Base-by-base conservation (phyloP, 2,888 invertebrate genomes). In the Andrena bucephala region DNA sequence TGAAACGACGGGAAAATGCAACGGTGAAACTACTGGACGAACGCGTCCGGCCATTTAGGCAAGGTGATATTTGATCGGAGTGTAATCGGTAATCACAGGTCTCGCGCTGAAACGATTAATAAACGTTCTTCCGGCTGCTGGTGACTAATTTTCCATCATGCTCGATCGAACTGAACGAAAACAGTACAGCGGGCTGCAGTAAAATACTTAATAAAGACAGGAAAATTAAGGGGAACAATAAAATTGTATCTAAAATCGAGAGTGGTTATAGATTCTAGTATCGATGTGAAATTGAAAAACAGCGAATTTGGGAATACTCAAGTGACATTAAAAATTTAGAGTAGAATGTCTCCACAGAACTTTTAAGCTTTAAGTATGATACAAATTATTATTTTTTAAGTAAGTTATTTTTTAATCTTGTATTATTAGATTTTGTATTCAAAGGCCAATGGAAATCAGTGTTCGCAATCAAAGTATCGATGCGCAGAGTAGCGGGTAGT, bases 61-160 rank as follows among this genome's bases (percentile, higher is more conserved):
- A 20, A 71, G 75, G 71, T 69, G 65, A 66, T 33, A 20, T 48
- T 36, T 65, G 73, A 73, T 66, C 59, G 66, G 48, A 50, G 33
- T 73, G 59, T 77, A 73, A 77, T 73, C 77, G 65, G 60, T 63
- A 74, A 77, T 74, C 66, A 48, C 5, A 54, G 77, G 62, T 54
- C 60, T 54, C 8, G 20, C 13, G 42, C 24, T 29, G n/a, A 62
- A 77, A 50, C 36, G 52, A 72, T 77, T 67, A 67, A 50, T 67
- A 52, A 70, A 54, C 48, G 77, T 31, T 13, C 10, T 33, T 20
- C 52, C 65, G 50, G 13, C 20, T 63, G 42, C 36, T 50, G 50
- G 29, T 66, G 73, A 73, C 59, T 72, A 27, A 77, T 50, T 59
- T 50, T 65, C 24, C 59, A 10, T 57, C 72, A 59, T n/a, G 10